Base-by-base conservation (phyloP, 2,888 invertebrate species). In the Ormyrus rosae region DNA sequence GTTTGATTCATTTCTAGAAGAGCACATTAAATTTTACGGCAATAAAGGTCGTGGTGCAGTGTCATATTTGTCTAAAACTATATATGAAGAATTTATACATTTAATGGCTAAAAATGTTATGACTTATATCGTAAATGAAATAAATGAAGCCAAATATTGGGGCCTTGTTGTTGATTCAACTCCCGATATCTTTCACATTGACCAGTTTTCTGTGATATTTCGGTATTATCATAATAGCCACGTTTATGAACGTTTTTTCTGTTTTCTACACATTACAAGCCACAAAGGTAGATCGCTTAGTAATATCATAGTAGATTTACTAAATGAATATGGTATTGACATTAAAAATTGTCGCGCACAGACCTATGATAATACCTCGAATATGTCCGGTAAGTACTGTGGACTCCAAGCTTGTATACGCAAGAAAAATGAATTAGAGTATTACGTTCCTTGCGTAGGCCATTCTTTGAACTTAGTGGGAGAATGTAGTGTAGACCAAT, bases 1-100 rank as follows among this genome's bases (percentile, higher is more conserved):
- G 74, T 87, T 84, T 80, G 85, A 86, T 83, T 83, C 85, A 9
- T 86, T 88, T 80, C 72, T 86, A 9, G 45, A 73, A 70, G 55
- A 64, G 8, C 82, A 83, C 77, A 72, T 83, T 34, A 63, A 74
- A 48, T 53, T 46, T 19, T 68, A 81, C 63, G 73, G 51, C 8
- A 73, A 81, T 69, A 73, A 77, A 55, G 77, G 81, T 5, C 68
- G 61, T 19, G 69, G 75, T 50, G 78, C 74, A 53, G 79, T 82
- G 46, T 84, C 83, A 53, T 70, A 34, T 2, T 75, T 83, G 63
- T 84, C 82, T 77, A 82, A 82, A 72, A 73, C 83, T 58, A 83
- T 83, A 73, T 82, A 79, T 34, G 34, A 34, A 34, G 2, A 34
- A 34, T 34, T 34, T 34, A 34, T 34, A 34, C 34, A 34, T 34